Evolutionary conservation across 2,113 vertebrate species (phyloP).

Genomic region (Crotalus helleri): DNA sequence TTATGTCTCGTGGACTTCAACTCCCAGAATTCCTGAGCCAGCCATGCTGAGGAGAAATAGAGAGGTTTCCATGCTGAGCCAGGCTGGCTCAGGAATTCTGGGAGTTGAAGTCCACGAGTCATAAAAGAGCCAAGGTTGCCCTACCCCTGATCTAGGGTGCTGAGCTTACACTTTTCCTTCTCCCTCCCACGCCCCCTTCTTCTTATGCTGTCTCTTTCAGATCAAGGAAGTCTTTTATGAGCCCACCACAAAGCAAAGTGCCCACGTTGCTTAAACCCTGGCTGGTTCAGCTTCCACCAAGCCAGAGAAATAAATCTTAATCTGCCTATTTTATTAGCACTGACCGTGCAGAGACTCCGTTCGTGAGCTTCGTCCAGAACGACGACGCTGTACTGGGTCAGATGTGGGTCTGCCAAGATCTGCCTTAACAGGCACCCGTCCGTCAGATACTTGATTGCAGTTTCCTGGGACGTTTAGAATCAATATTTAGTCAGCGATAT

Average conservation of each 20-base stretch:
- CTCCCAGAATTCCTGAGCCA: too few relatives aligned
- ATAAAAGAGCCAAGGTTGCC: too few relatives aligned
- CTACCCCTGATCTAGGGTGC: too few relatives aligned
- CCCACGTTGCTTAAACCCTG: neutral
- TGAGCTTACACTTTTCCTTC: neutral
- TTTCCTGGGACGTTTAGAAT: slow-evolving; percentile 72
- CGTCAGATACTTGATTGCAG: slow-evolving; percentile 92
- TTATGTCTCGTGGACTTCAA: too few relatives aligned
- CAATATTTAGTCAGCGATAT: neutral
- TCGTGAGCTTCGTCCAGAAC: slow-evolving; percentile 96
- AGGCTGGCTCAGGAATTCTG: too few relatives aligned
- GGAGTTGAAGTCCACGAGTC: too few relatives aligned
- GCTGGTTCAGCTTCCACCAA: neutral
- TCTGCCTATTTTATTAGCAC: slow-evolving; percentile 39
- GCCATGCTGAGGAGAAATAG: too few relatives aligned
- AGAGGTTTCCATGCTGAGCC: too few relatives aligned
- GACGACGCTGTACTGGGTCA: slow-evolving; percentile 86
- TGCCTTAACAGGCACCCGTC: slow-evolving; percentile 94
- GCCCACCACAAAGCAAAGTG: neutral
- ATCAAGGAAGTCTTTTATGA: neutral
- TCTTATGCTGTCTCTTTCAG: neutral
- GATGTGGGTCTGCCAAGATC: slow-evolving; percentile 81
- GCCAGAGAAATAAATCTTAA: neutral
- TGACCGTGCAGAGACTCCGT: slow-evolving; percentile 92
- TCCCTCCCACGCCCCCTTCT: neutral